These are phyloP conservation scores for Chouioia cunea DNA, from an alignment of 2,888 invertebrate genomes.

Conservation along the genomic window DNA sequence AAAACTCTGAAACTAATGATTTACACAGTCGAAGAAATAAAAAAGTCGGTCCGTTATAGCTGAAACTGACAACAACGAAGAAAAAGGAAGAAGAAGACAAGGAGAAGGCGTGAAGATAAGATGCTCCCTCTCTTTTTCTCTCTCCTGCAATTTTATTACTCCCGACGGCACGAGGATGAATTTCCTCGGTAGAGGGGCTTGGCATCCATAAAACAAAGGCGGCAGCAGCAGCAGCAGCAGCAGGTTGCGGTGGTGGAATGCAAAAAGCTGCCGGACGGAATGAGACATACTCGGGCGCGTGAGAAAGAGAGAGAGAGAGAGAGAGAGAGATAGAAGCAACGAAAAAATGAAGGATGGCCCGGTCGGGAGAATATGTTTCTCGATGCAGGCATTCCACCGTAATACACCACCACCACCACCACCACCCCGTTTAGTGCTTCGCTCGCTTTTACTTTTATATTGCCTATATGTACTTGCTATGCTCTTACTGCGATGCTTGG, in stretches of 20 bases:
- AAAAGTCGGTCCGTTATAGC: background rate
- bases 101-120: background rate
- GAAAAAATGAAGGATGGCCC: too few relatives aligned
- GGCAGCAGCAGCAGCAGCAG: too few relatives aligned
- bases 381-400: too few relatives aligned
- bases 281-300: too few relatives aligned
- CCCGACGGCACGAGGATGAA: conserved; percentile 15
- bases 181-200: conserved; percentile 4
- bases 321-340: background rate
- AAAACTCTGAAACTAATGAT: conserved; percentile 32
- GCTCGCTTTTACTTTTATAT: too few relatives aligned
- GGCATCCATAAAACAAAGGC: conserved; percentile 23
- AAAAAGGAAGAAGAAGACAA: conserved; percentile 1
- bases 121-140: too few relatives aligned
- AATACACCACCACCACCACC: too few relatives aligned
- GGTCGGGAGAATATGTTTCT: too few relatives aligned
- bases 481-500: too few relatives aligned
- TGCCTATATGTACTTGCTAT: too few relatives aligned
- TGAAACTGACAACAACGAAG: conserved; percentile 17
- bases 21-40: conserved; percentile 6
- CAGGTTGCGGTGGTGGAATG: conserved; percentile 1
- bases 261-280: conserved; percentile 3
- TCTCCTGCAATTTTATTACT: conserved; percentile 36
- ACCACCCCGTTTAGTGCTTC: too few relatives aligned
- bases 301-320: too few relatives aligned